Evolutionary conservation across 2,797 vertebrate genomes (phyloP).

Genomic region (Cirrhinus molitorella): DNA sequence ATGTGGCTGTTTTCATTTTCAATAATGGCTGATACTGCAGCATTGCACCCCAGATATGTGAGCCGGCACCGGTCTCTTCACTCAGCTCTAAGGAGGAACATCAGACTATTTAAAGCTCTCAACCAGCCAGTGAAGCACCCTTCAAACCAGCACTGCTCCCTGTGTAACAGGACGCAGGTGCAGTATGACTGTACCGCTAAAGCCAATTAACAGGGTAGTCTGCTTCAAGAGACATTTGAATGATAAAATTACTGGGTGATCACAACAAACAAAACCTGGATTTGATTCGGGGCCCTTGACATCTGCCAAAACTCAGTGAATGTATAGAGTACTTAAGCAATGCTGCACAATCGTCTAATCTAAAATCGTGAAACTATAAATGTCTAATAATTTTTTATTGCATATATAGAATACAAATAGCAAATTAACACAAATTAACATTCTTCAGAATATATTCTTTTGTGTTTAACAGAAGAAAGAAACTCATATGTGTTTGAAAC

Average conservation of each 20-base stretch:
- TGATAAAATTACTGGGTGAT: conserved; percentile 25
- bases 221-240: conserved; percentile 35
- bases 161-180: conserved; percentile 64
- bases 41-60: conserved; percentile 11
- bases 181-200: conserved; percentile 69
- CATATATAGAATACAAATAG: no score
- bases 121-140: conserved; percentile 65
- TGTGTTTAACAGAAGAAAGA: no score
- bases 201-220: conserved; percentile 67
- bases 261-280: conserved; percentile 23
- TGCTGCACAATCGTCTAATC: neutral
- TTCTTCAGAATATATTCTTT: no score
- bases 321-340: neutral
- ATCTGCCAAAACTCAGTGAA: conserved; percentile 9
- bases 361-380: neutral
- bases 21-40: conserved; percentile 21
- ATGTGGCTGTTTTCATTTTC: conserved; percentile 38
- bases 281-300: conserved; percentile 25
- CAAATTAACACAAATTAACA: neutral
- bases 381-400: neutral
- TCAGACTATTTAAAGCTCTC: conserved; percentile 71
- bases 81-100: conserved; percentile 70
- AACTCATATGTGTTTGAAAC: no score
- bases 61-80: conserved; percentile 52
- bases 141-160: conserved; percentile 71